phyloP scores from a whole-genome alignment of 2,888 invertebrate genomes.

The Dryomyza anilis region DNA sequence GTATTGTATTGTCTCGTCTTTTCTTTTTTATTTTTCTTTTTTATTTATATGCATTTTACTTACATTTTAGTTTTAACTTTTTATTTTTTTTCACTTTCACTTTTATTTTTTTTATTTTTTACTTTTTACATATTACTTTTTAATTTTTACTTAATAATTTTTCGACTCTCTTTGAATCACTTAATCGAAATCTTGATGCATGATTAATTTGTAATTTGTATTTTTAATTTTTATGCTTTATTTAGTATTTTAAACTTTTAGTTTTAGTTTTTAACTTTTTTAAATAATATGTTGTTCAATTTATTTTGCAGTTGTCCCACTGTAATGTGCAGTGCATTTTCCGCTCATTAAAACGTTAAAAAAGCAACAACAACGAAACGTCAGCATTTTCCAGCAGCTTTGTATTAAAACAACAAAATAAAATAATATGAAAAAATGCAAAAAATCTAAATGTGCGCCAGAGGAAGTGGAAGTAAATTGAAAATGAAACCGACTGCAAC shows the following conservation, averaged over 20 bases:
- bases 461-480: background rate
- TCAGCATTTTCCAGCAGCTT: too few relatives aligned
- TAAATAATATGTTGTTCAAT: too few relatives aligned
- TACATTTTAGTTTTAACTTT: too few relatives aligned
- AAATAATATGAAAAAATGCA: background rate
- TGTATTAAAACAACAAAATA: background rate
- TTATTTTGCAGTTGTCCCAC: background rate
- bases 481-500: slow-evolving; percentile 3
- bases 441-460: background rate
- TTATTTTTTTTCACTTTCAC: too few relatives aligned
- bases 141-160: background rate
- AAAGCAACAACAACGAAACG: background rate
- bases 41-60: too few relatives aligned
- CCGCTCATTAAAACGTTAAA: background rate
- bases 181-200: too few relatives aligned
- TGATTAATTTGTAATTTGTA: background rate
- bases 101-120: too few relatives aligned
- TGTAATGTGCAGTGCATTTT: background rate
- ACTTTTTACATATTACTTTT: too few relatives aligned
- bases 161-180: too few relatives aligned
- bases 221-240: background rate
- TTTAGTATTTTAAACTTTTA: background rate
- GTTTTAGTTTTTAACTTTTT: background rate
- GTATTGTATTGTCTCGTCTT: too few relatives aligned
- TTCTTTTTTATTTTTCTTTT: too few relatives aligned